phyloP scores from a whole-genome alignment of 2,797 vertebrate species.

The Synaphobranchus kaupii region DNA sequence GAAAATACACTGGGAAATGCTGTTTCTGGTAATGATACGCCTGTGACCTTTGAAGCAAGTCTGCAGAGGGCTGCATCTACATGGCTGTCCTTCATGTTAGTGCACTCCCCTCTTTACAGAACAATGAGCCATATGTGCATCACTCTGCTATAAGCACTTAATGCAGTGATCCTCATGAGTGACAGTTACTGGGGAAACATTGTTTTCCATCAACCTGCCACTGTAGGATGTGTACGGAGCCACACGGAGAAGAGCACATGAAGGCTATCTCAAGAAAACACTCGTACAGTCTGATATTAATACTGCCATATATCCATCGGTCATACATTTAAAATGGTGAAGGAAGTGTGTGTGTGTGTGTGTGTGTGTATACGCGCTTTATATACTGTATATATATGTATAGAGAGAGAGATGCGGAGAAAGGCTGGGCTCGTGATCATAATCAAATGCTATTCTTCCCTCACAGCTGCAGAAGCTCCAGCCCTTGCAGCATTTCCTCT shows the following conservation, averaged over 20 bases:
- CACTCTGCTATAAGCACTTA: background rate
- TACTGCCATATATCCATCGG: conserved; percentile 37
- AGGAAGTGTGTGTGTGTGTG: conserved; percentile 51
- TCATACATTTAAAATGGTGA: conserved; percentile 48
- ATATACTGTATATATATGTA: too few relatives aligned
- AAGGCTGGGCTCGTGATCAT: background rate
- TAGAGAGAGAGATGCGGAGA: background rate
- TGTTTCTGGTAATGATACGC: background rate
- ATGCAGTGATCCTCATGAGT: background rate
- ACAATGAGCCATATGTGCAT: background rate
- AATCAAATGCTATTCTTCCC: background rate
- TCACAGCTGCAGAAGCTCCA: background rate
- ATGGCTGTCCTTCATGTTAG: background rate
- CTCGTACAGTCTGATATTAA: conserved; percentile 41
- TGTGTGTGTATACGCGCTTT: too few relatives aligned
- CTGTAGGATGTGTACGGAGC: background rate
- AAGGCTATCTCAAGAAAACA: conserved; percentile 30
- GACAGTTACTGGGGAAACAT: background rate
- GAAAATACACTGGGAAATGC: background rate
- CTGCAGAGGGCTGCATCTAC: background rate
- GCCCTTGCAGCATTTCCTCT: background rate
- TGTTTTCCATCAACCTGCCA: background rate
- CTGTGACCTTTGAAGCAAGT: background rate
- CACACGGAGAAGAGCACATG: background rate
- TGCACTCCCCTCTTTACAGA: background rate